Conservation (phyloP, 2,888 invertebrate genomes). For the Allygus modestus region DNA sequence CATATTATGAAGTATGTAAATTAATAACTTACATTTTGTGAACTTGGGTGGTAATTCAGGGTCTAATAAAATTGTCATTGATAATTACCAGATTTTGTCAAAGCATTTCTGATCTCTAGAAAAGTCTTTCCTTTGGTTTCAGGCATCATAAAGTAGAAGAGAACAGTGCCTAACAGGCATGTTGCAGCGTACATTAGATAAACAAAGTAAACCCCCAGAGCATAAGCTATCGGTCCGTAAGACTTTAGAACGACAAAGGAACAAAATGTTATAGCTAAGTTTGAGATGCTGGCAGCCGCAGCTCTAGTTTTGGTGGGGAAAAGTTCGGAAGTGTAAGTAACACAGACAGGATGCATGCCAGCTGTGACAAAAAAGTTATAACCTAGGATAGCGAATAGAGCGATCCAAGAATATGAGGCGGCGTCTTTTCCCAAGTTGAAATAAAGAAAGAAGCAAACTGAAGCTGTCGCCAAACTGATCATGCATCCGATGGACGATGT, state of each 20-base stretch:
- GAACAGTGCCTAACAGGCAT: not conserved
- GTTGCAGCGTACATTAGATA: constrained; percentile 2
- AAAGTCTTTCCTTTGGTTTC: constrained; percentile 61
- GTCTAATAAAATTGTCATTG: too few species aligned
- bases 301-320: constrained; percentile 55
- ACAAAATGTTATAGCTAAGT: constrained; percentile 18
- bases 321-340: constrained; percentile 55
- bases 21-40: too few species aligned
- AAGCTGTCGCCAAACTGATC: not conserved
- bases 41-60: too few species aligned
- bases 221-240: constrained; percentile 6
- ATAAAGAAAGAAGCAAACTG: constrained; percentile 28
- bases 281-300: constrained; percentile 25
- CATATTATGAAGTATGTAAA: too few species aligned
- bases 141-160: constrained; percentile 43
- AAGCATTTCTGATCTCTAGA: constrained; percentile 6
- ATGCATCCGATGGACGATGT: constrained; percentile 29
- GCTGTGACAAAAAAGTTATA: constrained; percentile 29
- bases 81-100: too few species aligned
- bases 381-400: constrained; percentile 19
- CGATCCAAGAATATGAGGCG: constrained; percentile 3
- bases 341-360: constrained; percentile 57
- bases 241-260: constrained; percentile 9
- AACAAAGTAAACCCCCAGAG: not conserved
- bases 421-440: not conserved